Evolutionary conservation across 1,140 invertebrate species (phyloP), one percentile per base, ranked within the genome.

Genomic region (Nautilus pompilius): DNA sequence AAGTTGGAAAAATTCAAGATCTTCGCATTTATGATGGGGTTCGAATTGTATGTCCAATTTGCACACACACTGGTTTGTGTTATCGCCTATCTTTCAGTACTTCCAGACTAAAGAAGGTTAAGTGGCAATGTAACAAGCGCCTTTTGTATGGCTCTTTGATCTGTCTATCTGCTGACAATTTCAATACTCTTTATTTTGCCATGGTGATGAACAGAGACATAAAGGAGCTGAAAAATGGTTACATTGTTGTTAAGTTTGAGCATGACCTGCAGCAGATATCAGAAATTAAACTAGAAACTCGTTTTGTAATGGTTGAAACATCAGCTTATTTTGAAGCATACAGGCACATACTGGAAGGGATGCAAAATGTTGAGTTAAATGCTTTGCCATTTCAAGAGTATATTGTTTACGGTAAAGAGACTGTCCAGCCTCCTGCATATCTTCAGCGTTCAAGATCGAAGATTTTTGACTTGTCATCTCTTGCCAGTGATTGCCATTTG

Each of bases 91-190:
- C 67, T n/a, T 82, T 84, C 69, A 68, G 78, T 64, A 57, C 65
- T 2, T 57, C 63, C 3, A 41, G 58, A 5, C 62, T 77, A 33
- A 62, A 49, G 17, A 48, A 55, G 32, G 63, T 82, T 3, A 71
- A 79, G 2, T 84, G 82, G 83, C 63, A 75, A 28, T 58, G 57
- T 1, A 83, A 84, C 0, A 87, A 88, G 73, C 80, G 88, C 54
- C 85, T 93, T 30, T 85, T 91, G 73, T 88, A 81, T 79, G 91
- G 91, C 0, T 88, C 89, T 0, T 78, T 93, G n/a, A 68, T 93
- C 0, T 87, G 89, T 64, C 85, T 93, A 29, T 89, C 89, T 1
- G 80, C 68, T 10, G 87, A 90, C 72, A 84, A 88, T 53, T 93
- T 92, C 76, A 78, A 85, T 30, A 86, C 85, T 32, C 81, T 91